Conservation (phyloP, 2,888 invertebrate species). For the Drosophila setosimentum region DNA sequence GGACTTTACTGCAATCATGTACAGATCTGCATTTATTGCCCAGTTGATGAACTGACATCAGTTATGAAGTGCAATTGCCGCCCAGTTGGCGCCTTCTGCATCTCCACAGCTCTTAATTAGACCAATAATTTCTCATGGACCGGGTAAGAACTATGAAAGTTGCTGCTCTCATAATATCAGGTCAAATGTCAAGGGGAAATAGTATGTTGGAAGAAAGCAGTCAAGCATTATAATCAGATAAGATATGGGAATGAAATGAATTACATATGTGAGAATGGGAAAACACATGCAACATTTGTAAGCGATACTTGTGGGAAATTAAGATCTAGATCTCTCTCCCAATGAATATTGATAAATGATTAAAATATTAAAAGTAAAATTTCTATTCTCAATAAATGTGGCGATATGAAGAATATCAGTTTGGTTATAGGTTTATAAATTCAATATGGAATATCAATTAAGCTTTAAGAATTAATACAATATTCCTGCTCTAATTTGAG, state of each 20-base stretch:
- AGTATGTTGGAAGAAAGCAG: slow-evolving; percentile 25
- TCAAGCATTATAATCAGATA: slow-evolving; percentile 23
- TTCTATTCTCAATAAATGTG: background rate
- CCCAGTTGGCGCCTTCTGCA: slow-evolving; percentile 54
- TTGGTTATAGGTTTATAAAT: background rate
- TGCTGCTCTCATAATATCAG: background rate
- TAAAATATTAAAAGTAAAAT: background rate
- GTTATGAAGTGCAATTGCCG: slow-evolving; percentile 54
- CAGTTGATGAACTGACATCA: slow-evolving; percentile 61
- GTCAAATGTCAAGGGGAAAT: slow-evolving; percentile 32
- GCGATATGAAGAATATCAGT: background rate
- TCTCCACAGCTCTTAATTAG: slow-evolving; percentile 61
- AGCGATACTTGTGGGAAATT: slow-evolving; percentile 52
- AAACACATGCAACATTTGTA: slow-evolving; percentile 11
- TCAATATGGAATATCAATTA: background rate
- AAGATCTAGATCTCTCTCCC: background rate
- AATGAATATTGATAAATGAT: background rate
- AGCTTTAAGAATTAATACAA: background rate
- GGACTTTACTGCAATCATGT: slow-evolving; percentile 1
- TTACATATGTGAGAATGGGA: slow-evolving; percentile 1
- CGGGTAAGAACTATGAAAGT: slow-evolving; percentile 9
- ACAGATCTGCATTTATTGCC: slow-evolving; percentile 20
- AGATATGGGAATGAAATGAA: slow-evolving; percentile 8
- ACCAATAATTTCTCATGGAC: slow-evolving; percentile 55
- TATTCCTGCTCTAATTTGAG: background rate